Conservation (phyloP, 2,113 vertebrate species). For the Nothobranchius kuhntae region DNA sequence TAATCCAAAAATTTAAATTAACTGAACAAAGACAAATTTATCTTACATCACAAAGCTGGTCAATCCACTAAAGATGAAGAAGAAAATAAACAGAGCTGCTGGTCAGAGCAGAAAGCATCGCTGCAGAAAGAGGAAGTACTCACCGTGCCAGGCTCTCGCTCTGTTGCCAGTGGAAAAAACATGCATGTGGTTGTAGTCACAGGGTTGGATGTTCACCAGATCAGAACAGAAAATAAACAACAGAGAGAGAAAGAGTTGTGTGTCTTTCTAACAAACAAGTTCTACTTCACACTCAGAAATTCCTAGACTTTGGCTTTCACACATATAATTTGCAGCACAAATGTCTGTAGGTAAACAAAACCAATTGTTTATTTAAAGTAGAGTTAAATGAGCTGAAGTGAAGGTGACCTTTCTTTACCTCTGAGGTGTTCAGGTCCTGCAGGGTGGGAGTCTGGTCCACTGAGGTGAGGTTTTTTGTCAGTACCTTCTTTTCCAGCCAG, state of each 20-base stretch:
- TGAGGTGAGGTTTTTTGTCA: slow-evolving; percentile 91
- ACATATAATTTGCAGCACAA: too few relatives aligned
- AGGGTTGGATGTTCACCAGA: slow-evolving; percentile 77
- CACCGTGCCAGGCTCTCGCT: slow-evolving; percentile 94
- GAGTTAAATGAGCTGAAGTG: not conserved
- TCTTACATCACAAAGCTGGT: slow-evolving; percentile 28
- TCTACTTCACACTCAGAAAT: not conserved
- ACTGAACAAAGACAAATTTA: slow-evolving; percentile 8
- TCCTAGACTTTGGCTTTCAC: too few relatives aligned
- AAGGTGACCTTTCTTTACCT: slow-evolving; percentile 85
- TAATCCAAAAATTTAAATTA: not conserved
- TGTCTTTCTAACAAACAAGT: slow-evolving; percentile 5
- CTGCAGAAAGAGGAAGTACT: slow-evolving; percentile 80
- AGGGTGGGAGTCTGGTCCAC: slow-evolving; percentile 58
- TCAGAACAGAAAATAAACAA: slow-evolving; percentile 23
- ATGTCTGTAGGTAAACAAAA: too few relatives aligned
- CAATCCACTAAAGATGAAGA: slow-evolving; percentile 13
- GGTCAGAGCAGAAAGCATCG: slow-evolving; percentile 26
- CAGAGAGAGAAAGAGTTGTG: slow-evolving; percentile 30
- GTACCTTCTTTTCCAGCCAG: slow-evolving; percentile 86
- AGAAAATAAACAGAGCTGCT: slow-evolving; percentile 21
- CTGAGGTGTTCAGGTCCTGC: slow-evolving; percentile 90
- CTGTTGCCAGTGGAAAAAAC: slow-evolving; percentile 86
- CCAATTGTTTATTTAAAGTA: not conserved
- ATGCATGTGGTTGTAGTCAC: slow-evolving; percentile 84